Evolutionary conservation across 2,113 vertebrate species (phyloP).

Genomic region (Triplophysa dalaica): DNA sequence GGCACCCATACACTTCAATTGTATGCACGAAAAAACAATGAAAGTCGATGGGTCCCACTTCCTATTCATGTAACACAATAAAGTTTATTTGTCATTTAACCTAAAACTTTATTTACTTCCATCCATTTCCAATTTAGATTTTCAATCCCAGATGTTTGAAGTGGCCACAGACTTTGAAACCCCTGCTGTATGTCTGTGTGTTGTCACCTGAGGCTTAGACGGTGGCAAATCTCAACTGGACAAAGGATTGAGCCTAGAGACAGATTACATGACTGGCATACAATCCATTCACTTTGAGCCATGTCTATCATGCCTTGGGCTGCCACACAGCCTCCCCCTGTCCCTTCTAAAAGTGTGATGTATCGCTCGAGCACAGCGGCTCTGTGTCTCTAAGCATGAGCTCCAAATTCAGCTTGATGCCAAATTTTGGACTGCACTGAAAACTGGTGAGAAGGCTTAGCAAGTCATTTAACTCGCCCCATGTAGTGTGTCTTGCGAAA

Average conservation of each 20-base stretch:
- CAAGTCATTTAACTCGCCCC: slow-evolving; percentile 30
- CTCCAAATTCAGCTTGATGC: slow-evolving; percentile 18
- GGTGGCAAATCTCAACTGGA: slow-evolving; percentile 26
- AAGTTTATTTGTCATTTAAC: no score
- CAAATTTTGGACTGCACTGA: slow-evolving; percentile 5
- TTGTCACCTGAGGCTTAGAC: not conserved
- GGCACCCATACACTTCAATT: no score
- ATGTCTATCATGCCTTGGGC: slow-evolving; percentile 32
- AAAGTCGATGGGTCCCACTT: no score
- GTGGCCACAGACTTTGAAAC: no score
- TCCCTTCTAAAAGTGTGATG: slow-evolving; percentile 14
- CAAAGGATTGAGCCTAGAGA: slow-evolving; percentile 12
- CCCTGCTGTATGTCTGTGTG: not conserved
- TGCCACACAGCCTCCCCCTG: slow-evolving; percentile 18
- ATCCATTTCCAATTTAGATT: no score
- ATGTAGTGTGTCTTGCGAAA: slow-evolving; percentile 7
- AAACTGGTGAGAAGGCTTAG: slow-evolving; percentile 27
- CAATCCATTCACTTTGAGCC: slow-evolving; percentile 30
- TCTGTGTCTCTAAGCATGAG: not conserved
- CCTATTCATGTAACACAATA: no score
- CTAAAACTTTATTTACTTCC: no score
- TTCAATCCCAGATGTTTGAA: no score
- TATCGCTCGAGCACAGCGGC: slow-evolving; percentile 3
- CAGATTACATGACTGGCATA: slow-evolving; percentile 43
- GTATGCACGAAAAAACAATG: no score